These are phyloP conservation scores for pig (Sus scrofa) DNA, from an alignment of 2,113 vertebrate genomes.

Conservation along the genomic window T2T-Sscrofa CM000824.6:184043001-184043500, in stretches of 20 bases:
- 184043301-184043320: constrained; percentile 18
- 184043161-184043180: constrained; percentile 63
- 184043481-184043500: neutral
- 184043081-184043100: constrained; percentile 65
- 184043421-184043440: neutral
- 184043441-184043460: neutral
- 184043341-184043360: neutral
- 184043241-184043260: constrained; percentile 42
- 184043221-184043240: constrained; percentile 57
- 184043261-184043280: constrained; percentile 30
- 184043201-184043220: constrained; percentile 56
- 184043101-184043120: constrained; percentile 62
- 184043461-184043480: neutral
- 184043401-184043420: constrained; percentile 27
- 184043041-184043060: constrained; percentile 84
- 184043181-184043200: constrained; percentile 60
- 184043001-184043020: constrained; percentile 82
- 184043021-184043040: constrained; percentile 80
- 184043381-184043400: neutral
- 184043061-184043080: constrained; percentile 81
- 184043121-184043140: constrained; percentile 58
- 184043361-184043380: constrained; percentile 19
- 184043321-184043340: constrained; percentile 48
- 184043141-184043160: constrained; percentile 48
- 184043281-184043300: constrained; percentile 49